Base-by-base conservation (phyloP, 2,888 invertebrate genomes). In the Dynastes hyllus region DNA sequence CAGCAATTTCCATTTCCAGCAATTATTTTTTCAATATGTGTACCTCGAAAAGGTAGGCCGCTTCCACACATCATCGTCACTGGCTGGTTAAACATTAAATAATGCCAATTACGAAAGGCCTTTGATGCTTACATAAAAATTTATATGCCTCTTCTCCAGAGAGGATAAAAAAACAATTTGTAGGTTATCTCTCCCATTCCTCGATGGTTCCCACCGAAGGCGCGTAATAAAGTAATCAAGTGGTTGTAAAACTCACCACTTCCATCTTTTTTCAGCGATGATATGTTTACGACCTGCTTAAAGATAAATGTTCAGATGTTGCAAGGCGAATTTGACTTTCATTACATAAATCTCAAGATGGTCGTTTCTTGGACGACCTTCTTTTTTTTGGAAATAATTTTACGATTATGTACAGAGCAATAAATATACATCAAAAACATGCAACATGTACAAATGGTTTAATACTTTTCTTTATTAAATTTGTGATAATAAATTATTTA, bases 61-160 rank as follows among this genome's bases (percentile, higher is more conserved):
- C 45, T 45, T 8, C 8, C 45, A 8, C 11, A 45, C 11, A 45
- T 37, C 11, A 45, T 11, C 5, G 51, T 51, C n/a, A 16, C 8
- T 16, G 16, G 22, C 8, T 27, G 22, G 5, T 58, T 22, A 58
- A 58, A 58, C 27, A 65, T 65, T 65, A 37, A 65, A 65, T 65
- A 65, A 40, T 8, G 40, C 65, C 37, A 65, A 37, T 65, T 65
- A 65, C 65, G 37, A 16, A 37, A 11, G n/a, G 32, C 65, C 37
- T 65, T 65, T 65, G 65, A 65, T 65, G 65, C 65, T 27, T n/a
- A 22, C 65, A n/a, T 65, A 65, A 65, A 65, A 65, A 40, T 65
- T 65, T 16, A n/a, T 65, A 37, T n/a, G n/a, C 11, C 11, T 40
- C 16, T 37, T 65, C 37, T n/a, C n/a, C 37, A 22, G 9, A 22